Evolutionary conservation across 2,797 vertebrate genomes (phyloP), one percentile per base, ranked within the genome.

Genomic region (Gambusia yucatana): DNA sequence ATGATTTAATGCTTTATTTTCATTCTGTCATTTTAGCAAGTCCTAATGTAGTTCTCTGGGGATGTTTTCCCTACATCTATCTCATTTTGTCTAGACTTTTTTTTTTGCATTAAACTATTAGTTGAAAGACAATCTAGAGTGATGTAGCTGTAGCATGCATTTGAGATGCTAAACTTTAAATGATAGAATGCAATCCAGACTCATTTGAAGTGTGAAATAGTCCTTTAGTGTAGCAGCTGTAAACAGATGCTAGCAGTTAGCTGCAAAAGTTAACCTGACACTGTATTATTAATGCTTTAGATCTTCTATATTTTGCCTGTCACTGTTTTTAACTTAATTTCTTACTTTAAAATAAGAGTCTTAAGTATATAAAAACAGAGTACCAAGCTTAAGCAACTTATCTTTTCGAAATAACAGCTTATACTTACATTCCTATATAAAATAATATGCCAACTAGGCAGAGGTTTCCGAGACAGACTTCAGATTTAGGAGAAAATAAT

Each of bases 401-500:
- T 30, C 30, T 63, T 36, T 63, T 57, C 3, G 0, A 1, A 52
- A 52, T 52, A 50, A 57, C 25, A n/a, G 1, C n/a, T 57, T 28
- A 28, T 22, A 25, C 50, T 57, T 57, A 2, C 4, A n/a, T 30
- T 33, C 14, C 5, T 59, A 6, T 13, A 30, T 13, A 28, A 59
- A 14, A 59, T 59, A 59, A 59, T 59, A 59, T 59, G 11, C 57
- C 59, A 61, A 33, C 30, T 16, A n/a, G 30, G 33, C 25, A 7
- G 59, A 13, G 28, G 0, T 30, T 30, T 33, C n/a, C 0, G 28
- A 30, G 6, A 33, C 13, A 33, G 59, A 61, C 28, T 33, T 61
- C 11, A 30, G 5, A 30, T 30, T 30, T 17, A 20, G 33, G 16
- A 63, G 61, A 63, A 63, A 87, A 50, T 73, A 80, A 61, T 72